Percentiles rank a stretch among this genome's conserved stretches.
These are phyloP conservation scores for Oligia latruncula DNA, from an alignment of 2,888 invertebrate genomes.

Conservation along the genomic window DNA sequence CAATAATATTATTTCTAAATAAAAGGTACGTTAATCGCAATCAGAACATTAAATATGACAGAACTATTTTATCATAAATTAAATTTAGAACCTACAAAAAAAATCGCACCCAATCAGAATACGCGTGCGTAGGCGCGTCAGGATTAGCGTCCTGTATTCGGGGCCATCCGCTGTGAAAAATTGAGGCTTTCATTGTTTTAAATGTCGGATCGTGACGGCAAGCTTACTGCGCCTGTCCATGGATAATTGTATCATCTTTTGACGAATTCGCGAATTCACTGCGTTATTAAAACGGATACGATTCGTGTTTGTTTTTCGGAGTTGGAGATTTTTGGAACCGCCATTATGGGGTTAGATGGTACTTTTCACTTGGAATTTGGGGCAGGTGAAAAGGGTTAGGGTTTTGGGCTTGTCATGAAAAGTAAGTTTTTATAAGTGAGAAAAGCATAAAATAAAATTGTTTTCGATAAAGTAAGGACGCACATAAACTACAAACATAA, in stretches of 20 bases:
- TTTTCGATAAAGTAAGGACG: not conserved
- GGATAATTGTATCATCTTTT: slow-evolving; percentile 76
- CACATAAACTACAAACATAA: not conserved
- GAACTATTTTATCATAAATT: not conserved
- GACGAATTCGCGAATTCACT: slow-evolving; percentile 66
- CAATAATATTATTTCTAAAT: too few relatives aligned
- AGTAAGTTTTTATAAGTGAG: not conserved
- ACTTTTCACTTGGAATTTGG: not conserved
- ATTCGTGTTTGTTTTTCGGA: slow-evolving; percentile 31
- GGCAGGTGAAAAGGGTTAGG: too few relatives aligned
- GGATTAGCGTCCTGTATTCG: slow-evolving; percentile 81
- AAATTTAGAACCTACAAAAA: not conserved
- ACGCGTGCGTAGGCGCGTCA: slow-evolving; percentile 62
- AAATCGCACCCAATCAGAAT: slow-evolving; percentile 68
- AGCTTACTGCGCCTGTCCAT: slow-evolving; percentile 72
- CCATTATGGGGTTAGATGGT: slow-evolving; percentile 9
- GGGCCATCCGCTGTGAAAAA: slow-evolving; percentile 83
- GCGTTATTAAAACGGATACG: slow-evolving; percentile 53
- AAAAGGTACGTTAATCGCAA: too few relatives aligned
- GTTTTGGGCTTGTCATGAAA: too few relatives aligned
- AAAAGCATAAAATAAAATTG: not conserved
- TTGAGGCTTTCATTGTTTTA: slow-evolving; percentile 88
- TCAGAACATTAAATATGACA: not conserved
- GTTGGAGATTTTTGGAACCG: slow-evolving; percentile 41
- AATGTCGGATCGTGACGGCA: slow-evolving; percentile 84